A percentile compares a stretch with the other conserved stretches of the same genome.
These are phyloP conservation scores for Octonoba sinensis DNA, from an alignment of 2,888 invertebrate species.

Conservation along the genomic window DNA sequence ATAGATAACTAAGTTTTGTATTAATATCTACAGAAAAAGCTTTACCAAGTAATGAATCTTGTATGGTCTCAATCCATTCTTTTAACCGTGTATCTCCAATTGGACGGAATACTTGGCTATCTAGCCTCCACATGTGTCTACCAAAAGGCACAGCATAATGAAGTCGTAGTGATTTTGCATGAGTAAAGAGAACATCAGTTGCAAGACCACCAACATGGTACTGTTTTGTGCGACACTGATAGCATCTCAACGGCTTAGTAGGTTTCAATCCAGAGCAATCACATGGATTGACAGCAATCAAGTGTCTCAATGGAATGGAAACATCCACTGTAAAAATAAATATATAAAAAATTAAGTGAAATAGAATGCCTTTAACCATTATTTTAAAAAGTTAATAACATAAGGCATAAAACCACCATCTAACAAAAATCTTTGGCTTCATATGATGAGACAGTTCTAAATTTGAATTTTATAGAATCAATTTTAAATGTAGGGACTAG, in stretches of 20 bases:
- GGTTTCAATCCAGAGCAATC: slow-evolving; percentile 45
- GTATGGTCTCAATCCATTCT: slow-evolving; percentile 43
- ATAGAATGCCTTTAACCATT: neutral
- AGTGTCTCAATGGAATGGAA: slow-evolving; percentile 41
- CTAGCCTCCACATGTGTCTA: slow-evolving; percentile 58
- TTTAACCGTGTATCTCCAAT: slow-evolving; percentile 31
- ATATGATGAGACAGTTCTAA: too few species aligned
- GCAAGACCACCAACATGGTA: slow-evolving; percentile 2
- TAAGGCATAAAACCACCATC: too few species aligned
- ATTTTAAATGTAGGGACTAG: too few species aligned
- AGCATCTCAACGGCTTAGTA: slow-evolving; percentile 33
- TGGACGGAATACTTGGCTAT: slow-evolving; percentile 40
- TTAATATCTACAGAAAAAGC: too few species aligned
- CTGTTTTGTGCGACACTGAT: slow-evolving; percentile 43
- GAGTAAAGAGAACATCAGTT: slow-evolving; percentile 11
- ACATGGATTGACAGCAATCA: slow-evolving; percentile 62
- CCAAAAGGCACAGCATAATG: slow-evolving; percentile 60
- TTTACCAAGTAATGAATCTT: slow-evolving; percentile 51
- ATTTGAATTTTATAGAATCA: too few species aligned
- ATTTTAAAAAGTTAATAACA: neutral
- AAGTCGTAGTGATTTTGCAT: slow-evolving; percentile 46
- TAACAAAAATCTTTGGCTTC: too few species aligned
- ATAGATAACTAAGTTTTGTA: too few species aligned
- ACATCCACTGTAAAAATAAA: slow-evolving; percentile 37
- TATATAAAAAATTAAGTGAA: neutral